Percentiles rank a stretch among this genome's conserved stretches.
These are phyloP conservation scores for Lathronympha strigana DNA, from an alignment of 2,888 invertebrate species.

Conservation along the genomic window DNA sequence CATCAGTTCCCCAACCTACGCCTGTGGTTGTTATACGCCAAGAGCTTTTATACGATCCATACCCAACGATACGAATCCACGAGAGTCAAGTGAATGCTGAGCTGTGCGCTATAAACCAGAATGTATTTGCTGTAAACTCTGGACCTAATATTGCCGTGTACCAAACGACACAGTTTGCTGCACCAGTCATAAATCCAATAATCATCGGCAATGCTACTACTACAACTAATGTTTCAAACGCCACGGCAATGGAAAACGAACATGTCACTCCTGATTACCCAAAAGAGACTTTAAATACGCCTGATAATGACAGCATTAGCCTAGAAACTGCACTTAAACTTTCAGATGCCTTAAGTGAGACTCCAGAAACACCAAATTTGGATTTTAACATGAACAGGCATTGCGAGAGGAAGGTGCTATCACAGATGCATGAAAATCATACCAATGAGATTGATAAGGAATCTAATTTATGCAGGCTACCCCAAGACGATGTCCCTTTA, in stretches of 20 bases:
- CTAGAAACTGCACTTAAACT: constrained; percentile 8
- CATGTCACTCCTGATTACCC: neutral
- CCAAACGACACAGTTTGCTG: constrained; percentile 57
- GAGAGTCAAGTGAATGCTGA: constrained; percentile 47
- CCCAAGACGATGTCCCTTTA: constrained; percentile 43
- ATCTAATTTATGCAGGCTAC: constrained; percentile 43
- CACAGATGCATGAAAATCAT: constrained; percentile 63
- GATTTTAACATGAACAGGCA: constrained; percentile 38
- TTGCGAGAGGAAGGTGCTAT: constrained; percentile 54
- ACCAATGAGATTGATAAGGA: constrained; percentile 36
- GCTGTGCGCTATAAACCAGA: constrained; percentile 47
- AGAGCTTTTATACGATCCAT: constrained; percentile 60
- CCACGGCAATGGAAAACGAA: neutral
- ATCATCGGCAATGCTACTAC: constrained; percentile 58
- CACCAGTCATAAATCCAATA: constrained; percentile 56
- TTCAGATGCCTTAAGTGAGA: neutral
- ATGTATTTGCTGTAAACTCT: constrained; percentile 53
- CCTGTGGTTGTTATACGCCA: constrained; percentile 60
- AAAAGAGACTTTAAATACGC: neutral
- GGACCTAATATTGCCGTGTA: constrained; percentile 58
- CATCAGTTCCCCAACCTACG: constrained; percentile 53
- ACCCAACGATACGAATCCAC: constrained; percentile 49
- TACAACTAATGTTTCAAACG: constrained; percentile 40
- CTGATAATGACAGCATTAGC: constrained; percentile 9
- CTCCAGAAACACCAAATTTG: constrained; percentile 2